Conservation (phyloP, 2,113 vertebrate genomes). For the Syngnathoides biaculeatus region DNA sequence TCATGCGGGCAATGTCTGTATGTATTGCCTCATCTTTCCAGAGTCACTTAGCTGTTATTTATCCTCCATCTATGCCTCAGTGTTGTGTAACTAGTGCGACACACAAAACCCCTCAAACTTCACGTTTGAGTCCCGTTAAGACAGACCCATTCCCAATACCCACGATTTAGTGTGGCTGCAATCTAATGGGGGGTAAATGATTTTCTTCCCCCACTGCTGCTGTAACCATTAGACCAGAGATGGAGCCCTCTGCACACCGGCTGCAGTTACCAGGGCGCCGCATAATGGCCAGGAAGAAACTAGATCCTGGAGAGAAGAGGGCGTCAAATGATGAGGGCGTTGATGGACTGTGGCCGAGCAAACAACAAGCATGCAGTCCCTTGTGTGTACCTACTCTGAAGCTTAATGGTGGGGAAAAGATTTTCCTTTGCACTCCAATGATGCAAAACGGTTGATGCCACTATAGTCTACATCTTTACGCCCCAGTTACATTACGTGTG, state of each 20-base stretch:
- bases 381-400: constrained; percentile 15
- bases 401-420: constrained; percentile 16
- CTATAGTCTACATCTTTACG: neutral
- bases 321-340: constrained; percentile 54
- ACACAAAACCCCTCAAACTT: constrained; percentile 57
- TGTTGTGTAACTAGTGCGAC: constrained; percentile 33
- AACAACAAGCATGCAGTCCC: constrained; percentile 51
- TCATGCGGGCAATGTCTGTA: constrained; percentile 42
- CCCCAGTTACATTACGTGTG: no score
- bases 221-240: constrained; percentile 77
- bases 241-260: constrained; percentile 48
- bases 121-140: constrained; percentile 68
- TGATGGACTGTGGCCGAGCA: constrained; percentile 42
- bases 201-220: constrained; percentile 59
- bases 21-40: constrained; percentile 44
- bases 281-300: constrained; percentile 69
- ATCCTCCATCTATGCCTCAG: constrained; percentile 43
- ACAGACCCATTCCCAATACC: constrained; percentile 50
- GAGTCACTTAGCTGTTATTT: constrained; percentile 63
- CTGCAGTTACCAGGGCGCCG: constrained; percentile 71
- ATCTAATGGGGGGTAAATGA: constrained; percentile 75
- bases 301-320: constrained; percentile 56
- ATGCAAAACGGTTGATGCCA: neutral
- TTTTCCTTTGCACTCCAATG: neutral
- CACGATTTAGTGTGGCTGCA: constrained; percentile 74